These are phyloP conservation scores for Callosobruchus maculatus DNA, from an alignment of 2,888 invertebrate genomes.

Conservation along the genomic window DNA sequence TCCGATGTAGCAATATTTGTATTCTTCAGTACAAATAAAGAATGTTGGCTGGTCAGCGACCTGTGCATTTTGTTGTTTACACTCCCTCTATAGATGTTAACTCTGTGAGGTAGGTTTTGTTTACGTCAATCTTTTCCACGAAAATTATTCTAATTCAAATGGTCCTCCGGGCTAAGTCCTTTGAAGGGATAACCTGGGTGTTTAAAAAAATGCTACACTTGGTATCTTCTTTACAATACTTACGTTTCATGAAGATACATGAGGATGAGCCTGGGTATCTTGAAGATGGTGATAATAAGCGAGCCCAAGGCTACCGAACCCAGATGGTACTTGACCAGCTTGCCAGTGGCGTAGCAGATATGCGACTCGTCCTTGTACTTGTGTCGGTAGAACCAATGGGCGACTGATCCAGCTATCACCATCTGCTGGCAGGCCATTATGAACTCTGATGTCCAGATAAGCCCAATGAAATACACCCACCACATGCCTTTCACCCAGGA, in stretches of 20 bases:
- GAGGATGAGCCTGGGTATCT: conserved; percentile 83
- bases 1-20: no score
- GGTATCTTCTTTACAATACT: conserved; percentile 9
- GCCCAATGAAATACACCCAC: conserved; percentile 87
- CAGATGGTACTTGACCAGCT: conserved; percentile 81
- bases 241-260: conserved; percentile 83
- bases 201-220: no score
- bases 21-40: no score
- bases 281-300: conserved; percentile 87
- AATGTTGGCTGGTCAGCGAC: no score
- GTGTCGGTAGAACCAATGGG: conserved; percentile 89
- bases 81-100: no score
- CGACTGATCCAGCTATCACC: conserved; percentile 89
- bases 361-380: conserved; percentile 65
- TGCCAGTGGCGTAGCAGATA: conserved; percentile 67
- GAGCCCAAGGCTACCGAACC: conserved; percentile 96
- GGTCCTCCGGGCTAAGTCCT: no score
- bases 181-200: no score
- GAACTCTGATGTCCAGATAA: conserved; percentile 92
- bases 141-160: no score
- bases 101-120: no score
- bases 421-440: conserved; percentile 93
- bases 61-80: no score
- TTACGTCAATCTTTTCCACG: no score
- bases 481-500: conserved; percentile 88